A percentile compares a stretch with the other conserved stretches of the same genome.
phyloP scores from a whole-genome alignment of 2,797 vertebrate genomes.

The Microchirus variegatus region DNA sequence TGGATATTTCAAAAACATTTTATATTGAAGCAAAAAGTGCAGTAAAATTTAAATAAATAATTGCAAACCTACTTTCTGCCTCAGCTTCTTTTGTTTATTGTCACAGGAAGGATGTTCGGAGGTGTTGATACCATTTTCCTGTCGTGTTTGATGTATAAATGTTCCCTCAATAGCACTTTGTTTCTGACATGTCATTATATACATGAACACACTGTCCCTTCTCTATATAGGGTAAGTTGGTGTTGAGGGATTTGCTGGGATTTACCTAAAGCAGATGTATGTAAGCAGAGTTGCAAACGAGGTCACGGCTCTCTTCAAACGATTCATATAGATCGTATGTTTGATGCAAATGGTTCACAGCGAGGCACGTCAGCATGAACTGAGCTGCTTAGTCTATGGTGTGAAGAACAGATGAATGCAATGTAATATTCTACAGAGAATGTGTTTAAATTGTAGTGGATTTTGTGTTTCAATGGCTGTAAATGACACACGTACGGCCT shows the following conservation, averaged over 20 bases:
- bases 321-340: not conserved
- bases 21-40: constrained; percentile 70
- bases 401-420: too few relatives aligned
- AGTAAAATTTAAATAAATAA: constrained; percentile 78
- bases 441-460: too few relatives aligned
- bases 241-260: constrained; percentile 20
- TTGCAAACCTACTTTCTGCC: constrained; percentile 35
- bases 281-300: constrained; percentile 1
- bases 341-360: too few relatives aligned
- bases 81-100: not conserved
- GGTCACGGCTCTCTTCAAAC: not conserved
- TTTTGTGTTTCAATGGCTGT: too few relatives aligned
- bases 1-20: constrained; percentile 71
- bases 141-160: too few relatives aligned
- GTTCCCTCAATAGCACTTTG: too few relatives aligned
- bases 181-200: not conserved
- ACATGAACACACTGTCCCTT: not conserved
- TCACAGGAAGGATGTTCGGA: not conserved
- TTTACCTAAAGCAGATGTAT: constrained; percentile 26
- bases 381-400: too few relatives aligned
- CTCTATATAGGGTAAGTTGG: not conserved
- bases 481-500: too few relatives aligned
- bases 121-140: too few relatives aligned
- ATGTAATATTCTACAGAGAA: too few relatives aligned
- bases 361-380: too few relatives aligned